Evolutionary conservation across 2,113 vertebrate genomes (phyloP).

Genomic region (Silurus glanis): DNA sequence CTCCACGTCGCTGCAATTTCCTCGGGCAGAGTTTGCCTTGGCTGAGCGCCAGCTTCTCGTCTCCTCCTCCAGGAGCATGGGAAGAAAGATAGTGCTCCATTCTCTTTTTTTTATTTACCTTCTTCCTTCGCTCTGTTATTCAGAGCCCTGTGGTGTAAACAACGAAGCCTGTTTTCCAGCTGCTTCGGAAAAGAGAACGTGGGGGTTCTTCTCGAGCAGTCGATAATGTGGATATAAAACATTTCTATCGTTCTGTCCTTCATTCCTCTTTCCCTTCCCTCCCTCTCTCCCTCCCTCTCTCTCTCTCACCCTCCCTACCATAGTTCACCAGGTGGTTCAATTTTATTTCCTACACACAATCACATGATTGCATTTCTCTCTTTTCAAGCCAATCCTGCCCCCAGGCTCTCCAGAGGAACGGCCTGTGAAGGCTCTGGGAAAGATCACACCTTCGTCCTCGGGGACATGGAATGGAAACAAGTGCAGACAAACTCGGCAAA

Average conservation of each 20-base stretch:
- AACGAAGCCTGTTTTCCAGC: slow-evolving; percentile 41
- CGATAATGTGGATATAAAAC: slow-evolving; percentile 36
- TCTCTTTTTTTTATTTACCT: slow-evolving; percentile 45
- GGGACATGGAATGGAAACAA: slow-evolving; percentile 38
- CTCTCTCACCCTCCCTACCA: slow-evolving; percentile 40
- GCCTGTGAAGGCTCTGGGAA: slow-evolving; percentile 56
- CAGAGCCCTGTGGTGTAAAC: slow-evolving; percentile 52
- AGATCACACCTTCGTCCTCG: slow-evolving; percentile 55
- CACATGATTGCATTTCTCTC: slow-evolving; percentile 59
- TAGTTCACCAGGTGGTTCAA: slow-evolving; percentile 56
- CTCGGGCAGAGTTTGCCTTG: slow-evolving; percentile 13
- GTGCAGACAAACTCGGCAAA: background rate
- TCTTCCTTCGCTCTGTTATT: slow-evolving; percentile 44
- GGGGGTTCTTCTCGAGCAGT: slow-evolving; percentile 6
- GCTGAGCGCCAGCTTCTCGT: slow-evolving; percentile 22
- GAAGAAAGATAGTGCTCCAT: slow-evolving; percentile 37
- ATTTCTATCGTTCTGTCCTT: slow-evolving; percentile 14
- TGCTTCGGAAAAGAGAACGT: background rate
- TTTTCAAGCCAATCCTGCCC: background rate
- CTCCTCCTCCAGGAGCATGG: slow-evolving; percentile 30
- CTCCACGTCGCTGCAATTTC: slow-evolving; percentile 23
- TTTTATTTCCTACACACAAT: slow-evolving; percentile 63
- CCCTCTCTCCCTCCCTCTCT: slow-evolving; percentile 39
- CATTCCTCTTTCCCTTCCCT: slow-evolving; percentile 34
- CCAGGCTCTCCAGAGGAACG: slow-evolving; percentile 51